Base-by-base conservation (phyloP, 2,113 vertebrate genomes). In the Pao palembangensis region DNA sequence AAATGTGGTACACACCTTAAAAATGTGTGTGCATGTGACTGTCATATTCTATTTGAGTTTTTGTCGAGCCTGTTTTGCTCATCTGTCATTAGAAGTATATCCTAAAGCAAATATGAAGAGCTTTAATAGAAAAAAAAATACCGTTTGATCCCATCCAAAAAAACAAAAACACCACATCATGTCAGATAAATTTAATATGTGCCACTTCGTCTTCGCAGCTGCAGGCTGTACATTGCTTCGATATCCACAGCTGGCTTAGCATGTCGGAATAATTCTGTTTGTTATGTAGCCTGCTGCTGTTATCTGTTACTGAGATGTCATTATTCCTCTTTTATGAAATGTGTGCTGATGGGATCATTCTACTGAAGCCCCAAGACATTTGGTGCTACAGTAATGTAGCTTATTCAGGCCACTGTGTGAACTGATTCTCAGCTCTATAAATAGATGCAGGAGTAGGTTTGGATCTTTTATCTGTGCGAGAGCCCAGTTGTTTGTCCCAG, bases 241-340 rank as follows among this genome's bases (percentile, higher is more conserved):
- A 19, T 17, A 43, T 42, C 53, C 4, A 18, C 41, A 8, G 54
- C 53, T 43, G 55, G 17, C 23, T 52, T 25, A 50, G 51, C 51
- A 19, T 55, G 58, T 51, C 64, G 61, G 28, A 25, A 58, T 82
- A 68, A 84, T 81, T 73, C 61, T 71, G 71, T 81, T 80, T 78
- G 76, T 52, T 76, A 62, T 58, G 10, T 38, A 38, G 34, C 34
- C 61, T 71, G 71, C 66, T 58, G 44, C 68, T 78, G 70, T 70
- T 76, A 60, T 65, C 60, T 21, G 31, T 28, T 63, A 58, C 60
- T 61, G 58, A 56, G 68, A 70, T 77, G 76, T 71, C 57, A 70
- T 76, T 64, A 68, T 60, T 63, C 19, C 61, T 55, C 69, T 61
- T 55, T 71, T 67, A 71, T 66, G 67, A 76, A 67, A 59, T 56